These are phyloP conservation scores for Drosophila colorata DNA, from an alignment of 2,888 invertebrate species.

Conservation along the genomic window DNA sequence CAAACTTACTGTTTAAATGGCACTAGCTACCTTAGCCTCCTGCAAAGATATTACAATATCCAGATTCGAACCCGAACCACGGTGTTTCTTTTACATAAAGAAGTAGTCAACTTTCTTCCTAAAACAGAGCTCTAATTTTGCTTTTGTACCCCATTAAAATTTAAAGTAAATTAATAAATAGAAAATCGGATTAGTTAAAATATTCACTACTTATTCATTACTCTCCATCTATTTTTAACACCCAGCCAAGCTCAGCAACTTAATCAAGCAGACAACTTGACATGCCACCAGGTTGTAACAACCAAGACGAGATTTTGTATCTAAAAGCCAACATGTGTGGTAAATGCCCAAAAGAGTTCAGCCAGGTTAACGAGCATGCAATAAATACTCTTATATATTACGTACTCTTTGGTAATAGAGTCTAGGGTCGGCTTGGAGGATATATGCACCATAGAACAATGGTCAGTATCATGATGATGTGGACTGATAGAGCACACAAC, in stretches of 20 bases:
- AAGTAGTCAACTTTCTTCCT: too few relatives aligned
- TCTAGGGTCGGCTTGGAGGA: slow-evolving; percentile 1
- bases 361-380: slow-evolving; percentile 24
- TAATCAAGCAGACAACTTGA: slow-evolving; percentile 10
- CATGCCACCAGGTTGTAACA: slow-evolving; percentile 5
- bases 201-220: not conserved
- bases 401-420: not conserved
- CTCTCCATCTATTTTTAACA: not conserved
- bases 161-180: not conserved
- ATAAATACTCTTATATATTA: slow-evolving; percentile 6
- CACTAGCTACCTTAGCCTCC: too few relatives aligned
- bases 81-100: too few relatives aligned
- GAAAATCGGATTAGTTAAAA: not conserved
- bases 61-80: too few relatives aligned
- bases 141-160: not conserved
- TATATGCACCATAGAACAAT: too few relatives aligned
- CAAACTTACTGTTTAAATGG: too few relatives aligned
- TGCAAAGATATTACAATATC: too few relatives aligned
- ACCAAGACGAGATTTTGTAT: slow-evolving; percentile 2
- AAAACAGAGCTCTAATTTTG: too few relatives aligned
- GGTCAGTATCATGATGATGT: slow-evolving; percentile 31
- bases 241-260: not conserved
- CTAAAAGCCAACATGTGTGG: slow-evolving; percentile 10
- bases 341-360: slow-evolving; percentile 10
- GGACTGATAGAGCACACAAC: slow-evolving; percentile 31